phyloP scores from a whole-genome alignment of 2,888 invertebrate species.

The Achlya flavicornis region DNA sequence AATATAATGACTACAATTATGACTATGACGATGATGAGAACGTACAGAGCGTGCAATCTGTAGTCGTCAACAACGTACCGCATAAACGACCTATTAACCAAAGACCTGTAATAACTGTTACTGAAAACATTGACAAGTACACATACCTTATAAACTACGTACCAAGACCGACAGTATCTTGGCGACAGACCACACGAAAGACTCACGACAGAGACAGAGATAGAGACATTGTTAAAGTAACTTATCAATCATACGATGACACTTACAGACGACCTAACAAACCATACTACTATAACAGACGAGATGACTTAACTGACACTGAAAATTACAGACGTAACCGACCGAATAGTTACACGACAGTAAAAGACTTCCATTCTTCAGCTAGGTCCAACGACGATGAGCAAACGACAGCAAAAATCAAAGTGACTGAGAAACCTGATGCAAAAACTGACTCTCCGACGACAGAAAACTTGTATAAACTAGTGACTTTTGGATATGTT shows the following conservation, averaged over 20 bases:
- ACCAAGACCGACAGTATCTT: constrained; percentile 78
- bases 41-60: constrained; percentile 72
- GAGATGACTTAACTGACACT: constrained; percentile 44
- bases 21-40: constrained; percentile 62
- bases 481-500: constrained; percentile 79
- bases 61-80: constrained; percentile 67
- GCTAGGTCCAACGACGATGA: constrained; percentile 69
- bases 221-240: constrained; percentile 75
- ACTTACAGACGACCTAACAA: constrained; percentile 74
- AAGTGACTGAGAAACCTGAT: constrained; percentile 36
- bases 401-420: constrained; percentile 29
- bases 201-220: constrained; percentile 50
- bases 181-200: constrained; percentile 70
- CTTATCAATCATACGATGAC: constrained; percentile 77
- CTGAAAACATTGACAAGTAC: constrained; percentile 77
- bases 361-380: constrained; percentile 58
- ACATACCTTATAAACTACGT: constrained; percentile 81
- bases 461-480: constrained; percentile 72
- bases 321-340: constrained; percentile 59
- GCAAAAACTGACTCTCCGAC: constrained; percentile 41
- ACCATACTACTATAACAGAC: constrained; percentile 68
- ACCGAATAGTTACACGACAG: constrained; percentile 53
- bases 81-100: constrained; percentile 67
- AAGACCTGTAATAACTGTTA: constrained; percentile 74
- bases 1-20: constrained; percentile 52